phyloP scores from a whole-genome alignment of 1,140 invertebrate genomes.

The Musca vetustissima region DNA sequence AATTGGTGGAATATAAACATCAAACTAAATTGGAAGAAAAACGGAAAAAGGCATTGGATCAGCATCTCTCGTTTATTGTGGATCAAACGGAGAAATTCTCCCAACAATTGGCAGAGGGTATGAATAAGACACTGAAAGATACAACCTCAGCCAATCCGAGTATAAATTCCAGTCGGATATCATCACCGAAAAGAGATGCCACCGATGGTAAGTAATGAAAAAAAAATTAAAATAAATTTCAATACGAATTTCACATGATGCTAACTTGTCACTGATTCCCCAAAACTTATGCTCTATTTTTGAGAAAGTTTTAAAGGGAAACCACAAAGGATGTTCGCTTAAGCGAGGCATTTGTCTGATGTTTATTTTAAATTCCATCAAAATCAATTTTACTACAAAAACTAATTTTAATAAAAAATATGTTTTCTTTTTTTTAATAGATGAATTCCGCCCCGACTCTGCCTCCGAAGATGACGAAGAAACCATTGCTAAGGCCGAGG shows the following conservation, averaged over 20 bases:
- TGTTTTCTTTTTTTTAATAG: slow-evolving; percentile 50
- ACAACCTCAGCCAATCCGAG: slow-evolving; percentile 37
- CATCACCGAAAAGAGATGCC: slow-evolving; percentile 54
- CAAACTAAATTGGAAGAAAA: slow-evolving; percentile 91
- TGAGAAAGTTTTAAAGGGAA: slow-evolving; percentile 40
- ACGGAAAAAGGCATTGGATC: slow-evolving; percentile 91
- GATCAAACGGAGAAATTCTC: slow-evolving; percentile 99
- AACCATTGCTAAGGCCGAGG: slow-evolving; percentile 91
- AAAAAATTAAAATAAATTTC: background rate
- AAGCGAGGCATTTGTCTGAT: slow-evolving; percentile 55
- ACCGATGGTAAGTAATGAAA: slow-evolving; percentile 58
- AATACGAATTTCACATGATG: slow-evolving; percentile 35
- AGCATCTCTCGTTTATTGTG: slow-evolving; percentile 97
- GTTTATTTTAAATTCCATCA: slow-evolving; percentile 27
- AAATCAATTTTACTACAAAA: slow-evolving; percentile 29
- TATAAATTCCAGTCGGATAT: slow-evolving; percentile 55
- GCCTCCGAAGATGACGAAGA: slow-evolving; percentile 86
- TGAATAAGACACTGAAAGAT: slow-evolving; percentile 58
- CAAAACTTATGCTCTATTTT: slow-evolving; percentile 49
- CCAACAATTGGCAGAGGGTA: slow-evolving; percentile 80
- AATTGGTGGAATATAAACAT: slow-evolving; percentile 95
- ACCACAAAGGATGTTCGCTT: slow-evolving; percentile 45
- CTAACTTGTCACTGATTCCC: slow-evolving; percentile 44
- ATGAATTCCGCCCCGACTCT: slow-evolving; percentile 78
- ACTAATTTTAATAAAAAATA: background rate